Conservation (phyloP, 2,113 vertebrate species). For the Gymnocephalus cernua region DNA sequence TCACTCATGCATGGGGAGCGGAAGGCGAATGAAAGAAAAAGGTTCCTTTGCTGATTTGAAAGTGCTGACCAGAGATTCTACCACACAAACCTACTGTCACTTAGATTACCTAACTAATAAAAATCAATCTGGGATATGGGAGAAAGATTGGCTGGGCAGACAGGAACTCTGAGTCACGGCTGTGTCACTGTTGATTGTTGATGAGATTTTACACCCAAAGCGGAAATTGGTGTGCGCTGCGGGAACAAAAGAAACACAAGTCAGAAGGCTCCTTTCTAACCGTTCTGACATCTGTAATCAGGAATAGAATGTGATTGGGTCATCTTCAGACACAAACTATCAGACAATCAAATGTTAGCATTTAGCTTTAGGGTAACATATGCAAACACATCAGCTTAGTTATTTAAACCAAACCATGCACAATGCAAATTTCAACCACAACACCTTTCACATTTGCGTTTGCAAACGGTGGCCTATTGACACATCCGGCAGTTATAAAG, state of each 20-base stretch:
- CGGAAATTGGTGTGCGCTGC: not conserved
- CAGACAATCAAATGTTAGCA: too few relatives aligned
- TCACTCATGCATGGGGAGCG: not conserved
- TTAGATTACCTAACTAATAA: not conserved
- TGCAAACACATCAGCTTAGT: too few relatives aligned
- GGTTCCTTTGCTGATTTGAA: not conserved
- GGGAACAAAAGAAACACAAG: not conserved
- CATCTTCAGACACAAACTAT: too few relatives aligned
- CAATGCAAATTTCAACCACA: too few relatives aligned
- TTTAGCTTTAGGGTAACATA: too few relatives aligned
- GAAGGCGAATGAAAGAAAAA: not conserved
- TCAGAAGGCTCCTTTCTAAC: not conserved
- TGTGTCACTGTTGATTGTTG: not conserved
- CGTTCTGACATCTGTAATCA: too few relatives aligned
- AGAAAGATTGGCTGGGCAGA: not conserved
- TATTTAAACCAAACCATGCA: too few relatives aligned
- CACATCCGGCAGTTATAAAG: too few relatives aligned
- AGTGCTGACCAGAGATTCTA: not conserved
- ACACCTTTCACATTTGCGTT: too few relatives aligned
- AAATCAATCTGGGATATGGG: not conserved
- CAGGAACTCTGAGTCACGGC: not conserved
- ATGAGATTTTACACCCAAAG: not conserved
- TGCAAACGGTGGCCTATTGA: too few relatives aligned
- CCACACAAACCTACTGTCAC: not conserved
- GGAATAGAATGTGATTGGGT: too few relatives aligned